Conservation (phyloP, 2,888 invertebrate genomes). For the Bugulina stolonifera region DNA sequence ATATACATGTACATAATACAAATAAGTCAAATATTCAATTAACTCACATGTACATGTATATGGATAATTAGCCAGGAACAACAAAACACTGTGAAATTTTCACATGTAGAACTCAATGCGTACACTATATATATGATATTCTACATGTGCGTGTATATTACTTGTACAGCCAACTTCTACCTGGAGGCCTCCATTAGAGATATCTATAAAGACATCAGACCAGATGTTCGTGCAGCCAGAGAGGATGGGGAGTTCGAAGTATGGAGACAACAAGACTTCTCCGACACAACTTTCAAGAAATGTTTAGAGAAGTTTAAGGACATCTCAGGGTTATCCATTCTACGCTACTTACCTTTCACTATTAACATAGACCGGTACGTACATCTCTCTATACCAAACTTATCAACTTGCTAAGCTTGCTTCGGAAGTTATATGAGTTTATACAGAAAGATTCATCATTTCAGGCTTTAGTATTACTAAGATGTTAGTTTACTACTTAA, state of each 20-base stretch:
- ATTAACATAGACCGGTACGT: constrained; percentile 9
- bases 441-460: too few relatives aligned
- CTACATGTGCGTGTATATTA: neutral
- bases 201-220: constrained; percentile 21
- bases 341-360: constrained; percentile 20
- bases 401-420: too few relatives aligned
- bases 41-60: too few relatives aligned
- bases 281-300: constrained; percentile 19
- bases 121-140: neutral
- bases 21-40: too few relatives aligned
- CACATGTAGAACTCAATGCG: too few relatives aligned
- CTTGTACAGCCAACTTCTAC: constrained; percentile 3
- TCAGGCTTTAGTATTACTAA: too few relatives aligned
- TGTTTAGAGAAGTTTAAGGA: constrained; percentile 21
- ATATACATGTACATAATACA: too few relatives aligned
- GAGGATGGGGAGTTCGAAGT: constrained; percentile 1
- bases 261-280: constrained; percentile 3
- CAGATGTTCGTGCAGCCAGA: constrained; percentile 1
- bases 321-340: constrained; percentile 8
- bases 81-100: too few relatives aligned
- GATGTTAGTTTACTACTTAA: too few relatives aligned
- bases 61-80: too few relatives aligned
- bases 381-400: too few relatives aligned
- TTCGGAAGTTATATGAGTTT: too few relatives aligned
- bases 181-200: constrained; percentile 22